phyloP scores from a whole-genome alignment of 2,113 vertebrate genomes.

The Eclectus roratus region DNA sequence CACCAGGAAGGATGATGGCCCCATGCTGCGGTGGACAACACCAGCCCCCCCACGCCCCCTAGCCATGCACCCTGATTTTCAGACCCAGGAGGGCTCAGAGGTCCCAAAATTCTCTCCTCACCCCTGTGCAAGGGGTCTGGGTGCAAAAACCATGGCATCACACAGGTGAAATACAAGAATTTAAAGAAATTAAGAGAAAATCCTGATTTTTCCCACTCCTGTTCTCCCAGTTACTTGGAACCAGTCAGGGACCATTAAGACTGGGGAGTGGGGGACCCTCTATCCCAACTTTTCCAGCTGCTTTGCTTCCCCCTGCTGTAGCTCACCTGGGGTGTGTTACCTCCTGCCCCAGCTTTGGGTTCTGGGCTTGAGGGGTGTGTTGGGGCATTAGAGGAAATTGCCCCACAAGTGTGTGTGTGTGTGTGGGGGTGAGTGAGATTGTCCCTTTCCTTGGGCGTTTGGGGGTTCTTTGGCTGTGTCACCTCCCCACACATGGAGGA shows the following conservation, averaged over 20 bases:
- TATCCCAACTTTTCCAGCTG: neutral
- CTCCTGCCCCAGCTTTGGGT: neutral
- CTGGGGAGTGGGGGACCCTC: neutral
- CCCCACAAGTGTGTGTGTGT: no score
- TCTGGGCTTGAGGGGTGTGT: accelerated
- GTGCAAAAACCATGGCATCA: neutral
- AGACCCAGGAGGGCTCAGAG: neutral
- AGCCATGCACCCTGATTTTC: neutral
- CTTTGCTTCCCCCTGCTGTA: neutral
- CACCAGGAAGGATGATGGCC: accelerated
- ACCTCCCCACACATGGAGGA: neutral
- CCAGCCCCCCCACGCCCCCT: neutral
- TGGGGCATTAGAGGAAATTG: neutral
- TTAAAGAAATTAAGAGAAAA: neutral
- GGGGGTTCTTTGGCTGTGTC: neutral
- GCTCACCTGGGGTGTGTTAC: no score
- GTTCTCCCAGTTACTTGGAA: neutral
- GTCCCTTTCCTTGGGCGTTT: accelerated
- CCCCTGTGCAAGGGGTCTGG: neutral
- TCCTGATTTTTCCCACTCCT: neutral
- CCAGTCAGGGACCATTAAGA: neutral
- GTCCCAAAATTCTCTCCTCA: neutral
- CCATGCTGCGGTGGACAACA: accelerated
- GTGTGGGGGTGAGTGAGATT: neutral
- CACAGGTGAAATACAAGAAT: neutral